phyloP scores from a whole-genome alignment of 1,140 invertebrate species.

The Grapholita molesta region DNA sequence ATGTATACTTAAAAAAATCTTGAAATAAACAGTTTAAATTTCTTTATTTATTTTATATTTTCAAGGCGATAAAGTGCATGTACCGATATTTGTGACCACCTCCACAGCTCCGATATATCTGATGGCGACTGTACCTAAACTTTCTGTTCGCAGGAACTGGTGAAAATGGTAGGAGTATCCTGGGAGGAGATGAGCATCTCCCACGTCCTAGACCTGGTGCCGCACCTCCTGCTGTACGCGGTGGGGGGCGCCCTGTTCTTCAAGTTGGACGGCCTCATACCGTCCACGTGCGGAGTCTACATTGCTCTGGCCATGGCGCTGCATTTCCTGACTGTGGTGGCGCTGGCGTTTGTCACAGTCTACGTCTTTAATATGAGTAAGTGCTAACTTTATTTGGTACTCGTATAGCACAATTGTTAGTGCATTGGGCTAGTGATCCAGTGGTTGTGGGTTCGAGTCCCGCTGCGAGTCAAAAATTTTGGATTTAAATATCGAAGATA shows the following conservation, averaged over 20 bases:
- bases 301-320: conserved; percentile 42
- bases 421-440: no score
- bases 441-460: no score
- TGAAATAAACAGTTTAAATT: no score
- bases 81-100: no score
- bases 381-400: conserved; percentile 23
- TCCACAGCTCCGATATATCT: no score
- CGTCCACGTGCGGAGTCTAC: conserved; percentile 28
- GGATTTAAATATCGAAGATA: no score
- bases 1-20: no score
- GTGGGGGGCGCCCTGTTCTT: conserved; percentile 32
- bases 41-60: no score
- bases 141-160: conserved; percentile 43
- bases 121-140: no score
- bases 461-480: no score
- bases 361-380: conserved; percentile 48
- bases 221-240: conserved; percentile 39
- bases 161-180: conserved; percentile 61
- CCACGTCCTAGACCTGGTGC: conserved; percentile 50
- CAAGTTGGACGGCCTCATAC: conserved; percentile 29
- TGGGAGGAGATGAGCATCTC: conserved; percentile 31
- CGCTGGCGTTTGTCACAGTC: conserved; percentile 41
- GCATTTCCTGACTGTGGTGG: conserved; percentile 42
- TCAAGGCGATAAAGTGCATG: no score
- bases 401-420: no score